Percentiles rank a stretch among this genome's conserved stretches.
phyloP scores from a whole-genome alignment of 2,797 vertebrate species.

The Prunella strophiata region DNA sequence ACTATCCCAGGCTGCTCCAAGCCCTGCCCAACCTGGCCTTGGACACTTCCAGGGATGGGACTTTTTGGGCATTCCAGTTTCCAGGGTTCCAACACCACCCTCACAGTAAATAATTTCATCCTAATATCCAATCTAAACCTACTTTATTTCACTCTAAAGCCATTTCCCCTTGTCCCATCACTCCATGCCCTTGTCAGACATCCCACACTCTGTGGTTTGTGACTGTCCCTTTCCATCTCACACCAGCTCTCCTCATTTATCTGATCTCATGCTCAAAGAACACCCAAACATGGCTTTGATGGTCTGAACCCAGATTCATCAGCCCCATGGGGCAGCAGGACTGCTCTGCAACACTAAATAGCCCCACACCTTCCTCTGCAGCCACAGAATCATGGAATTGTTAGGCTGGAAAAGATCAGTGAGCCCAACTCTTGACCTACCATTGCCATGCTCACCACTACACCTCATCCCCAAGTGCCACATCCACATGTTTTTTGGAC shows the following conservation, averaged over 20 bases:
- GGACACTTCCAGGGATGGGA: background rate
- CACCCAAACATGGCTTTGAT: background rate
- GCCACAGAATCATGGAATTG: background rate
- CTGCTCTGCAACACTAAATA: background rate
- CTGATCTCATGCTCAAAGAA: rapidly evolving
- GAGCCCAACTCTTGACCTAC: background rate
- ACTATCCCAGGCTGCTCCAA: background rate
- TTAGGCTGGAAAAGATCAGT: background rate
- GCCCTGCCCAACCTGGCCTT: rapidly evolving
- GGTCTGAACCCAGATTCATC: background rate
- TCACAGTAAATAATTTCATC: background rate
- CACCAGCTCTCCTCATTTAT: background rate
- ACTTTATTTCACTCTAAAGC: background rate
- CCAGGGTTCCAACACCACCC: background rate
- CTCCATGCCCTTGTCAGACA: background rate
- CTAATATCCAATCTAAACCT: background rate
- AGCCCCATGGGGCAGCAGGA: rapidly evolving
- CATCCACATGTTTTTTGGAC: background rate
- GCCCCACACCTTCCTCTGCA: background rate
- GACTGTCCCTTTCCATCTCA: background rate
- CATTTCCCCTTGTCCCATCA: background rate
- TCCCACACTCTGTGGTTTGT: background rate
- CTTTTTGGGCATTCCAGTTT: background rate
- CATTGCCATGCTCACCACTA: background rate
- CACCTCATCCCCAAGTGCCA: background rate